Conservation (phyloP, 2,113 vertebrate genomes). For the Vanacampus margaritifer region DNA sequence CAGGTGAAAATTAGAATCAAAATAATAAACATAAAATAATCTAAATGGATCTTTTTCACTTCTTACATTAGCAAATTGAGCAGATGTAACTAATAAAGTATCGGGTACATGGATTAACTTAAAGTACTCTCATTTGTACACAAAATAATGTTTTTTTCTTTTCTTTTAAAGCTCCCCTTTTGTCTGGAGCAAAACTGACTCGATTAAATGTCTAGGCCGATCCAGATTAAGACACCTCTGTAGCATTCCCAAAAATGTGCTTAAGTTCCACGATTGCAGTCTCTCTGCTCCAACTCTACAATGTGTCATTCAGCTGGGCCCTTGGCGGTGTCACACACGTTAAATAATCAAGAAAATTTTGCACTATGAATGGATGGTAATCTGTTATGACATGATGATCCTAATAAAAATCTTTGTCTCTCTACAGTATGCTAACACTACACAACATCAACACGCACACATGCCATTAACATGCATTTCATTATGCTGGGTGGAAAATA, state of each 20-base stretch:
- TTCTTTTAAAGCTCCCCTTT: conserved; percentile 11
- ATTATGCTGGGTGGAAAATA: conserved; percentile 5
- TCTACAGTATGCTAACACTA: background rate
- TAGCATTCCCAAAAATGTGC: conserved; percentile 31
- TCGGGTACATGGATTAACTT: no score
- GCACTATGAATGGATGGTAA: conserved; percentile 1
- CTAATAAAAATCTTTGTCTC: background rate
- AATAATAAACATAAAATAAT: no score
- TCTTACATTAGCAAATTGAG: no score
- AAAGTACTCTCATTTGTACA: no score
- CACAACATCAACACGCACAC: background rate
- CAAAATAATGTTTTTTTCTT: conserved; percentile 2
- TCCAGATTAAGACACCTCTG: conserved; percentile 26
- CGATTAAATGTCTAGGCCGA: conserved; percentile 14
- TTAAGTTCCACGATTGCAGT: conserved; percentile 34
- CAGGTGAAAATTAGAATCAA: no score
- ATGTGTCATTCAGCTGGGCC: conserved; percentile 48
- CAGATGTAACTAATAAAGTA: no score
- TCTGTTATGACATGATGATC: background rate
- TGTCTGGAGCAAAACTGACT: conserved; percentile 13
- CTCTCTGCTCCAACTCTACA: conserved; percentile 39
- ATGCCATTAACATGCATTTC: background rate
- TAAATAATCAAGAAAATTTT: conserved; percentile 9
- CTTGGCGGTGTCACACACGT: conserved; percentile 14
- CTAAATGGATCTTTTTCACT: no score